phyloP scores from a whole-genome alignment of 2,113 vertebrate genomes.

The Neolamprologus falcicula region DNA sequence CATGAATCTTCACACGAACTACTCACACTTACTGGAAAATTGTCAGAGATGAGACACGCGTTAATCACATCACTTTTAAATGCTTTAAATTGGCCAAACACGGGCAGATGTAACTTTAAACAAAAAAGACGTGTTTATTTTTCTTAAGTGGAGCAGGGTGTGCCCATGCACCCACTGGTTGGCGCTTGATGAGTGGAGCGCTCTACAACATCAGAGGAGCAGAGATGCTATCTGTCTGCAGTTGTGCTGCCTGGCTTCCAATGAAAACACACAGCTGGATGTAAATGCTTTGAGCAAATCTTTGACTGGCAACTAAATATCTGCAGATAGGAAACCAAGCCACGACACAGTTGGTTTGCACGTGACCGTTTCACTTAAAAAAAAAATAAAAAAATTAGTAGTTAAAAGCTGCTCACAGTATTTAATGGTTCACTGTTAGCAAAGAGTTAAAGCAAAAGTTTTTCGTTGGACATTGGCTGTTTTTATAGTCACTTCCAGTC shows the following conservation, averaged over 20 bases:
- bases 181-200: constrained; percentile 17
- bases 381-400: neutral
- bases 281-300: constrained; percentile 15
- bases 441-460: neutral
- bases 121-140: constrained; percentile 21
- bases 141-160: neutral
- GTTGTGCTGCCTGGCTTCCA: constrained; percentile 23
- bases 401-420: neutral
- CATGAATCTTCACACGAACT: neutral
- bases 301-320: neutral
- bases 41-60: neutral
- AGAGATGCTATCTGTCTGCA: constrained; percentile 33
- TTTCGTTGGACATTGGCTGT: neutral
- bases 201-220: constrained; percentile 20
- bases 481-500: neutral
- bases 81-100: neutral
- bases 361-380: neutral
- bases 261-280: constrained; percentile 39
- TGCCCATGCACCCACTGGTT: neutral
- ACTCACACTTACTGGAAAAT: neutral
- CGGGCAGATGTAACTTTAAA: neutral
- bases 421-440: neutral
- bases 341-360: neutral
- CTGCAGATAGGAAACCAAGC: neutral
- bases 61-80: neutral